These are phyloP conservation scores for Acanthisitta chloris DNA, from an alignment of 2,113 vertebrate species.

Conservation along the genomic window DNA sequence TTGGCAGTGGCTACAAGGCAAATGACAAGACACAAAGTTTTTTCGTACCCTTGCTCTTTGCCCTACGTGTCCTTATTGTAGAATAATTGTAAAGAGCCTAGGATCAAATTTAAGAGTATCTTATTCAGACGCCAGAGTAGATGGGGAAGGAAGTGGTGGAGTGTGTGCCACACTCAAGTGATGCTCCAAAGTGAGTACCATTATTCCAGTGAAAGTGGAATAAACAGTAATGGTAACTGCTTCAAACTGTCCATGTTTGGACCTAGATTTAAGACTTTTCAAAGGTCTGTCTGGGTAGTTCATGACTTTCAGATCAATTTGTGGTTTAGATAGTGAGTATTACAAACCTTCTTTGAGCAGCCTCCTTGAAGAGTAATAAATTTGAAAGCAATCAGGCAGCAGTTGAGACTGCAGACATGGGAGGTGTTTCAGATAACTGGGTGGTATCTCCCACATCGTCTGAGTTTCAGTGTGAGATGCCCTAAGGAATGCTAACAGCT, in stretches of 20 bases:
- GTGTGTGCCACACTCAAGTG: not conserved
- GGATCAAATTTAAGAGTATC: not conserved
- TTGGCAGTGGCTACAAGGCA: not conserved
- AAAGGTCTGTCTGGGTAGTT: not conserved
- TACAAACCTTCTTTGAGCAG: not conserved
- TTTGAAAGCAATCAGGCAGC: not conserved
- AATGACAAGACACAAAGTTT: not conserved
- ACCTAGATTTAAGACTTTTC: not conserved
- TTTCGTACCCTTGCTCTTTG: not conserved
- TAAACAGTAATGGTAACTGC: not conserved
- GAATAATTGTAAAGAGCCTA: not conserved
- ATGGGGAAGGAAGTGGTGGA: not conserved
- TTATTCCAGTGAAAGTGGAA: no score
- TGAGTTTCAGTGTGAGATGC: not conserved
- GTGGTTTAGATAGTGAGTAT: not conserved
- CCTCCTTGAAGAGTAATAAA: not conserved
- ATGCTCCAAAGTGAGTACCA: not conserved
- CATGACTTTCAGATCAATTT: not conserved
- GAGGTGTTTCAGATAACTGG: not conserved
- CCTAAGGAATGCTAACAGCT: not conserved
- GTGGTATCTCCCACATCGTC: not conserved
- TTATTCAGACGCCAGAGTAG: not conserved
- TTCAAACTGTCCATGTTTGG: not conserved
- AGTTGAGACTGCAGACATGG: not conserved
- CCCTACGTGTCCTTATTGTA: rapidly evolving